These are phyloP conservation scores for Triops longicaudatus DNA, from an alignment of 1,140 invertebrate species.

Conservation along the genomic window DNA sequence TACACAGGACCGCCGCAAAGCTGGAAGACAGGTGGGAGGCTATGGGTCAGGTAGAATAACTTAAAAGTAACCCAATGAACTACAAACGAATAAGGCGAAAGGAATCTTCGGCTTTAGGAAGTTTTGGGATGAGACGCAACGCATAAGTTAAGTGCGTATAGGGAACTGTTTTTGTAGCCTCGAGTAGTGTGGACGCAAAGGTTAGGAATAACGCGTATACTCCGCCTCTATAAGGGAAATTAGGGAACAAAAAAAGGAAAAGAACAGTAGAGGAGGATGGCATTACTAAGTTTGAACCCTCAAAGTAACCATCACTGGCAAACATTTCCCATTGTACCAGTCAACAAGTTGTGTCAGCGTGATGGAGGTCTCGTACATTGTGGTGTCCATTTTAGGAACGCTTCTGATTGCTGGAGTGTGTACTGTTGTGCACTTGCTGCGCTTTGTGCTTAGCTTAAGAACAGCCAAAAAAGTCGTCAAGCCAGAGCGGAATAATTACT, in stretches of 20 bases:
- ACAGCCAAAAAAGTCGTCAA: neutral
- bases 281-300: neutral
- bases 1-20: too few species aligned
- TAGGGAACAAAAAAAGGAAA: neutral
- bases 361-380: neutral
- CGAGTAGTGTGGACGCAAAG: too few species aligned
- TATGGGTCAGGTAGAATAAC: too few species aligned
- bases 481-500: neutral
- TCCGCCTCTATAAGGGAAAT: conserved; percentile 5
- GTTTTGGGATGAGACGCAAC: too few species aligned
- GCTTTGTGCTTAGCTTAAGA: neutral
- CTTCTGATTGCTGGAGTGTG: neutral
- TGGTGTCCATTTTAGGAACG: neutral
- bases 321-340: too few species aligned
- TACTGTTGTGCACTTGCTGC: neutral
- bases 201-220: neutral
- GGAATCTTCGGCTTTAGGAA: too few species aligned
- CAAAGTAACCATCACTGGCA: neutral
- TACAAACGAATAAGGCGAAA: too few species aligned
- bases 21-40: too few species aligned
- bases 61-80: too few species aligned
- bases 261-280: neutral
- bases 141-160: too few species aligned
- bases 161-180: too few species aligned
- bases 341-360: too few species aligned